Evolutionary conservation across 1,140 invertebrate genomes (phyloP), one percentile per base, ranked within the genome.

Genomic region (Harpegnathos saltator): DNA sequence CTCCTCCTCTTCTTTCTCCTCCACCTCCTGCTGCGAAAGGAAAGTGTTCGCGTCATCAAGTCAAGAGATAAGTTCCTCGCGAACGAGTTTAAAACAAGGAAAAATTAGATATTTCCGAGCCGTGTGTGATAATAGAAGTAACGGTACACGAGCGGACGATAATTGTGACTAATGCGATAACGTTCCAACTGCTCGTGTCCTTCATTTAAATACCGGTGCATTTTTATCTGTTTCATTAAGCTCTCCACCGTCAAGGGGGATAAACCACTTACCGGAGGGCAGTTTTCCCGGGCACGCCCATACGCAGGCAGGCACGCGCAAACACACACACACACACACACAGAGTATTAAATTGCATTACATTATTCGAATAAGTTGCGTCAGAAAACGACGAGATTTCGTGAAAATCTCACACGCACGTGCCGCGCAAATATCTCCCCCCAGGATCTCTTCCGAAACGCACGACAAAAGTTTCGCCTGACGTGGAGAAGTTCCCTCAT

Each of bases 401-500:
- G 15, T 17, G 33, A 3, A 56, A 69, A 44, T 9, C 38, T 44
- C 3, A 33, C 7, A 9, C 38, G 38, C 7, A 9, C 11, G 38
- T 9, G 38, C 7, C 3, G 11, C 38, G 29, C 44, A n/a, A n/a
- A n/a, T n/a, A 26, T 9, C 0, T 24, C 7, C 48, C 17, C 38
- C 54, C 22, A 44, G 14, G 66, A 77, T 38, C 26, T 56, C 1
- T 38, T 26, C 17, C 17, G 33, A 5, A 58, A 48, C 52, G 33
- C 38, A 9, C 38, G 38, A 44, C 3, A 44, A 19, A 44, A 80
- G 29, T 78, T 56, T 68, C 12, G 63, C 4, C 38, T 52, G 74
- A 14, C 62, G n/a, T n/a, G 19, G 29, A 78, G 24, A 29, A 78
- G n/a, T 59, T 80, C 69, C 38, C 75, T 80, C 75, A 26, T 80